Evolutionary conservation across 2,797 vertebrate species (phyloP), one percentile per base, ranked within the genome.

Genomic region (Gymnothorax reevesii): DNA sequence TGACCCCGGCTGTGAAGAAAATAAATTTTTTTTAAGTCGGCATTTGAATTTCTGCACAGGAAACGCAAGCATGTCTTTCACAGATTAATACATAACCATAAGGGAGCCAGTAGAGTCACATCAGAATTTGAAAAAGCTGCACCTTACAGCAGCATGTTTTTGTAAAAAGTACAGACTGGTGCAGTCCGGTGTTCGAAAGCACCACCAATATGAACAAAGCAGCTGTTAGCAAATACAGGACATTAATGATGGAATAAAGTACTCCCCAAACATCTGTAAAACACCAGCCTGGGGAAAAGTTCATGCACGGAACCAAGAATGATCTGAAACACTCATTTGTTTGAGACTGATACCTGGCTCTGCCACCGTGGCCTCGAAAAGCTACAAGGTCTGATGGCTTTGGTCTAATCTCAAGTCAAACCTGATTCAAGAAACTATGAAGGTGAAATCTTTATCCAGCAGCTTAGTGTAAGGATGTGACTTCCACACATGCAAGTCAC

Each of bases 1-100:
- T n/a, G 96, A 95, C 9, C 95, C 95, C 7, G 95, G 95, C 96
- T 97, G 93, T 87, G 86, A 83, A 71, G 49, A 85, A 82, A 89
- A 71, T 52, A 85, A 77, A 89, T 49, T 88, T 42, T n/a, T 22
- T 85, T 83, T 59, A 77, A 5, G 33, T 17, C 0, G 10, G 9
- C 42, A 15, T 33, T 42, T 27, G 33, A 42, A 42, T 42, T 42
- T 42, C 33, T 42, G n/a, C n/a, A 2, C 5, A 20, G 7, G 22
- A 25, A 25, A 17, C 79, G 25, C 7, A 85, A 77, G 60, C 64
- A 8, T 12, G 25, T 12, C 27, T 57, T 86, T 54, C 55, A 79
- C 85, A 82, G 42, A 71, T 22, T 33, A 7, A 54, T 15, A 10
- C 13, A 84, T 54, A 22, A 33, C 17, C 83, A 17, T 2, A 20